Evolutionary conservation across 2,888 invertebrate genomes (phyloP), one percentile per base, ranked within the genome.

Genomic region (Scaptomyza tumidula): DNA sequence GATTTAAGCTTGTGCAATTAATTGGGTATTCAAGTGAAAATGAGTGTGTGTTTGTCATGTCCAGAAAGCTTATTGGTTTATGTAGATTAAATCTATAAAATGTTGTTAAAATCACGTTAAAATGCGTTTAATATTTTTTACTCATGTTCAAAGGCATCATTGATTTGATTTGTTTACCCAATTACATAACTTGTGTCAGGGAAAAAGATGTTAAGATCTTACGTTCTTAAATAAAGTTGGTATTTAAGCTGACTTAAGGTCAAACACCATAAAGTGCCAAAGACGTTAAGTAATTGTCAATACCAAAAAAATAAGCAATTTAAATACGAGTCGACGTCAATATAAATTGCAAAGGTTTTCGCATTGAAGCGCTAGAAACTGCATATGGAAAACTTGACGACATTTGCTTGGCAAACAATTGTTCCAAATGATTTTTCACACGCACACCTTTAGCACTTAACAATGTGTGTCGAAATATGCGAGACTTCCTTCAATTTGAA

Each of bases 331-430:
- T 6, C 16, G 6, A 4, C 13, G n/a, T 39, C n/a, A 33, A 29
- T 55, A 56, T 27, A 45, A 16, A 46, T 60, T 64, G 24, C 59
- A 68, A 27, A 41, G 44, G 13, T 55, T 52, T 71, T 44, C 10
- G 27, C 55, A 4, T 43, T 19, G 43, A 45, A 50, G 3, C 16
- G 49, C 41, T 46, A 46, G 1, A 68, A 39, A 44, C n/a, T 45
- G 53, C 44, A 45, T 56, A 53, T 67, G 67, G 44, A 63, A 71
- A 55, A 52, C 56, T 57, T 50, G 9, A 29, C 29, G 39, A 43
- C 41, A 35, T 58, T 61, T 71, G 52, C 37, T 44, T 19, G 35
- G 61, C 63, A 71, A 64, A 72, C 52, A 71, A 66, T 56, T 55
- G 64, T 11, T 35, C 56, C 53, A 31, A 37, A 45, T 37, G 56